Base-by-base conservation (phyloP, 2,888 invertebrate genomes). In the Acrocyrtus sp. region DNA sequence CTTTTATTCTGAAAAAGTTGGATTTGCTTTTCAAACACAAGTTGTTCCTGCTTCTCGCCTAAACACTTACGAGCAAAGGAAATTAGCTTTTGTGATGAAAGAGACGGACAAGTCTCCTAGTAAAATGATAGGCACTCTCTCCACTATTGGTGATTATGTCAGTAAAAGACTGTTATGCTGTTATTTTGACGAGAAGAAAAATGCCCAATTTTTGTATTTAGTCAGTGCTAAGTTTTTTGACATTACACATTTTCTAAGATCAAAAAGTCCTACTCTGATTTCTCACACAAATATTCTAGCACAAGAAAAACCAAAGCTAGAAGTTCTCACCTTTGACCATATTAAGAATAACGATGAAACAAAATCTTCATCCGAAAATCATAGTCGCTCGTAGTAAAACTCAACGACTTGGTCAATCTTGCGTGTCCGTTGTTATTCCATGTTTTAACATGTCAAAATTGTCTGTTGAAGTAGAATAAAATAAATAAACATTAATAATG, bases 121-220 rank as follows among this genome's bases (percentile, higher is more conserved):
- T 82, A 83, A 93, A 15, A 91, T 92, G 85, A 88, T 94, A 45
- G 94, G 91, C 0, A 87, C 90, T 84, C 82, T 95, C 43, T 91
- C 92, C 21, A 82, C 90, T 50, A 90, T 89, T 81, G 89, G 89
- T 10, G 89, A 90, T 81, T 95, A 89, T 82, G 88, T 94, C 27
- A 92, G 92, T 80, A 92, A 93, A 83, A 87, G 95, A 69, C 85
- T 95, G 50, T 85, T 92, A 81, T 90, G 93, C 76, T 89, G 88
- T 47, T 91, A 76, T 60, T 73, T 73, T 15, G 77, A 89, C 82
- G 86, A 86, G 26, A 87, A 81, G 43, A 89, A 88, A 74, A 84
- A 87, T 45, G 84, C 84, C 39, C 86, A 87, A 50, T 94, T 90
- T 83, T 88, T 91, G 10, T 87, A 89, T 81, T 83, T 93, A 39